Conservation (phyloP, 35 echinoderm and acorn worm species). For the Holothuria glaberrima region DNA sequence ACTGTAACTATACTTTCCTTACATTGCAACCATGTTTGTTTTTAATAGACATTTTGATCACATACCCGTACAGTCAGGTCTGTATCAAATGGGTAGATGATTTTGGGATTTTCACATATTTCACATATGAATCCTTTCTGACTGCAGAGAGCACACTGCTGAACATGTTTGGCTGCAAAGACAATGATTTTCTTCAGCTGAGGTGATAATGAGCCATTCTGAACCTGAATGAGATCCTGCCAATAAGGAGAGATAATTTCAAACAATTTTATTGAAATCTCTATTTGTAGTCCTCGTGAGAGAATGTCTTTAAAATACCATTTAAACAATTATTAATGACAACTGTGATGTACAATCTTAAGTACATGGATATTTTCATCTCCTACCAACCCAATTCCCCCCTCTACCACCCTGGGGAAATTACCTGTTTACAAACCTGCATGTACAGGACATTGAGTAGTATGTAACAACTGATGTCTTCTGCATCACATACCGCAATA, state of each 20-base stretch:
- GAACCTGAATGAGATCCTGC: conserved; percentile 90
- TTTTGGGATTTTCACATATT: conserved; percentile 86
- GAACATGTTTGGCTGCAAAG: conserved; percentile 92
- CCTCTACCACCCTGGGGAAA: no score
- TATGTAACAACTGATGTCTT: no score
- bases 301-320: not conserved
- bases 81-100: conserved; percentile 97
- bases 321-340: not conserved
- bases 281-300: not conserved
- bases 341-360: no score
- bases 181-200: conserved; percentile 85
- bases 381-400: no score
- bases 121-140: conserved; percentile 98
- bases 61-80: conserved; percentile 91
- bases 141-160: conserved; percentile 89
- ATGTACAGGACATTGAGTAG: no score
- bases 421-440: no score
- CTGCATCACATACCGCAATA: no score
- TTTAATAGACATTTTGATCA: no score
- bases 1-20: not conserved
- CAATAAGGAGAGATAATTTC: not conserved
- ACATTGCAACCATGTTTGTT: not conserved
- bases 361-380: no score
- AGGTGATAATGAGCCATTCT: conserved; percentile 67
- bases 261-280: not conserved